These are phyloP conservation scores for Conus betulinus DNA, from an alignment of 1,140 invertebrate species.

Conservation along the genomic window DNA sequence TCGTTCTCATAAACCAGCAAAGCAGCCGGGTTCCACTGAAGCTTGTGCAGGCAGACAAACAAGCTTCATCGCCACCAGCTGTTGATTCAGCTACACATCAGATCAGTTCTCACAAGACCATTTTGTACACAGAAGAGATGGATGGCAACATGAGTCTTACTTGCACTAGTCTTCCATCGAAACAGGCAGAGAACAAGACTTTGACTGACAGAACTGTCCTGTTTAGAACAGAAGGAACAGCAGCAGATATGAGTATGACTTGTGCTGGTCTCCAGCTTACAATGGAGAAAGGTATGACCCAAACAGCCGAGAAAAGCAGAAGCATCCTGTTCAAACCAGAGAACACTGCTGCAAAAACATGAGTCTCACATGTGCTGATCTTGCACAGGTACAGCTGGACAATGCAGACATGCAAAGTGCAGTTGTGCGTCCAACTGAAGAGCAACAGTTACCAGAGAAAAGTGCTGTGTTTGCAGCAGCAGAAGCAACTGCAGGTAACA, in stretches of 20 bases:
- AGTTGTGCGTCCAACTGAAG: not conserved
- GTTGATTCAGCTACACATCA: not conserved
- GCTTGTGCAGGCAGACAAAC: not conserved
- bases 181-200: not conserved
- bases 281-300: not conserved
- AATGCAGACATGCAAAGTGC: not conserved
- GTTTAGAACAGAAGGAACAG: not conserved
- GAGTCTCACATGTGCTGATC: not conserved
- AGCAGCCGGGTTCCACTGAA: not conserved
- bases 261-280: not conserved
- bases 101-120: not conserved
- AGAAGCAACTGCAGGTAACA: not conserved
- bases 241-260: constrained; percentile 10
- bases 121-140: not conserved
- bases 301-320: not conserved
- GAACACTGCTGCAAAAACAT: not conserved
- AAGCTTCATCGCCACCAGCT: not conserved
- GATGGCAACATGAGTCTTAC: constrained; percentile 6
- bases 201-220: not conserved
- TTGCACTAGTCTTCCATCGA: not conserved
- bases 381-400: not conserved
- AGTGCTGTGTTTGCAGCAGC: constrained; percentile 1
- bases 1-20: not conserved
- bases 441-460: not conserved
- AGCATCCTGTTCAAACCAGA: not conserved